Evolutionary conservation across 2,797 vertebrate species (phyloP).

Genomic region (Smutsia gigantea): DNA sequence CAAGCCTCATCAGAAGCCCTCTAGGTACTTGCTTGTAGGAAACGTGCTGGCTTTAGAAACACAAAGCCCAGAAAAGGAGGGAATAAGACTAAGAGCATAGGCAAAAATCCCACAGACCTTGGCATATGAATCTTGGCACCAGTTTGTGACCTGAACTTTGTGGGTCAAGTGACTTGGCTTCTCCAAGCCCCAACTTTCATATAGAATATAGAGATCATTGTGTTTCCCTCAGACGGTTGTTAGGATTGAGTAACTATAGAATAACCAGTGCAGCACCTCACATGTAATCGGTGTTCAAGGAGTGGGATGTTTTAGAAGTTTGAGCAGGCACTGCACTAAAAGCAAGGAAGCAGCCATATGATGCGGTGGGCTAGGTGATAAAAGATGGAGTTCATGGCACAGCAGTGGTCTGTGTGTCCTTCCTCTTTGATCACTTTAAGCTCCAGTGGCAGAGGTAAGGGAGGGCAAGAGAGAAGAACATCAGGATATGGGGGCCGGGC

Average conservation of each 20-base stretch:
- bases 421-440: background rate
- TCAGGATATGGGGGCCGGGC: background rate
- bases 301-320: background rate
- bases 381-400: background rate
- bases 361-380: background rate
- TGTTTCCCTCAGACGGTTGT: background rate
- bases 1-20: background rate
- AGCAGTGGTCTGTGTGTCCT: background rate
- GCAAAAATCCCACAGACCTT: background rate
- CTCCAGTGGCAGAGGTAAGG: too few species aligned
- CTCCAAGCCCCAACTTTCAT: background rate
- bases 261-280: background rate
- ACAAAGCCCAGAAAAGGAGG: background rate
- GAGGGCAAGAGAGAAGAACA: background rate
- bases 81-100: background rate
- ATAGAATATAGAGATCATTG: background rate
- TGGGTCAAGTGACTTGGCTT: background rate
- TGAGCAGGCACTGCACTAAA: background rate
- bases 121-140: background rate
- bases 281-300: background rate
- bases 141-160: accelerated
- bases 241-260: accelerated
- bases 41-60: background rate
- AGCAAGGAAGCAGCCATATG: background rate
- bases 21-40: background rate